Base-by-base conservation (phyloP, 2,797 vertebrate species). In the Astyanax mexicanus region DNA sequence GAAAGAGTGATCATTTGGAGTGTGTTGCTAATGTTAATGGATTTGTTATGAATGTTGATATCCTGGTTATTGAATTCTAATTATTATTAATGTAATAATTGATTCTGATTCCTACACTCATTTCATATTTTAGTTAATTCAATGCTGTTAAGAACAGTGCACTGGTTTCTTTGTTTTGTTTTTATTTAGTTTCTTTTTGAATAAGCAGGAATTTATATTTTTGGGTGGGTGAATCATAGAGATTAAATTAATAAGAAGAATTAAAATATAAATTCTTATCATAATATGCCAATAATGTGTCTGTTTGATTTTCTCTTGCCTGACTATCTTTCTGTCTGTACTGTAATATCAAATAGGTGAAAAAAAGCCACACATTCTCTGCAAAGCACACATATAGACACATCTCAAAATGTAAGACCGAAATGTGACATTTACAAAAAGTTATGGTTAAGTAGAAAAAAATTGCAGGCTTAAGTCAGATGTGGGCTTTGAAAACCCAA, bases 21-120 rank as follows among this genome's bases (percentile, higher is more conserved):
- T 93, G 92, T 92, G 89, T 93, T 93, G 88, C 91, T 88, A 86
- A 92, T 92, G 90, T 93, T 91, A 90, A 93, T 92, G 89, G 90
- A 91, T 91, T 92, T 94, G 91, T 93, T 92, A 93, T 93, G 92
- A 93, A 93, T 94, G 92, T 94, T 91, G 89, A 92, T 93, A 93
- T 92, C 93, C 91, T 92, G 90, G 90, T 91, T 89, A 92, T 92
- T 91, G 81, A 92, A 92, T 91, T 92, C 91, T 92, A 91, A 92
- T 92, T 90, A 92, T 74, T 65, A 74, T 74, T 74, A 74, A 76
- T 72, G 80, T 92, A 90, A 91, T 92, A 88, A 91, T 91, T 5
- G 88, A 92, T 91, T 90, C 91, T 91, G 88, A 93, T 92, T 91
- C 88, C 87, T 90, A 91, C 81, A 91, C 90, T 90, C 84, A 87